Evolutionary conservation across 2,888 invertebrate genomes (phyloP).

Genomic region (Didymodactylos carnosus): DNA sequence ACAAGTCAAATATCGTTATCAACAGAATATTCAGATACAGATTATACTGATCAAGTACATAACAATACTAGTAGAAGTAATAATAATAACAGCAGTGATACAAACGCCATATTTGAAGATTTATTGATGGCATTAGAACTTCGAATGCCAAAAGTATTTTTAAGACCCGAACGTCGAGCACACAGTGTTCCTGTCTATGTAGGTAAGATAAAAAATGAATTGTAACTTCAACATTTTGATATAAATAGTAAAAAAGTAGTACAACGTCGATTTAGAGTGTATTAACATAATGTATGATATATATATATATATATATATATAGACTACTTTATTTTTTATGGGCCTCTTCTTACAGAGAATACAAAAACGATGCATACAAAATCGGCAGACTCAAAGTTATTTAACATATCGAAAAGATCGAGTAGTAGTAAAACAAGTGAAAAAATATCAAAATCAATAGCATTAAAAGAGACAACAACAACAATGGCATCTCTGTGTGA

Average conservation of each 20-base stretch:
- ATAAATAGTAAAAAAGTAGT: no score
- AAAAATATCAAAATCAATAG: neutral
- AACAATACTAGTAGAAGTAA: no score
- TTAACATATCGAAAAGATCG: neutral
- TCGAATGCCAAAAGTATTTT: neutral
- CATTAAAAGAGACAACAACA: no score
- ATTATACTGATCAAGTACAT: no score
- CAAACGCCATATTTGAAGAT: neutral
- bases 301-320: no score
- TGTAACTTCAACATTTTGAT: no score
- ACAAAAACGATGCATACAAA: neutral
- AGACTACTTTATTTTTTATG: no score
- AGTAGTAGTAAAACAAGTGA: neutral
- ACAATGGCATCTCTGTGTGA: no score
- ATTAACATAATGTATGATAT: no score
- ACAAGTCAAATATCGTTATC: neutral
- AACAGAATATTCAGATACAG: neutral
- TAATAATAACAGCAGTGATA: neutral
- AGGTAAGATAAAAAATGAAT: no score
- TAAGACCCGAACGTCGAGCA: slow-evolving; percentile 28
- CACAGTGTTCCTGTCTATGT: slow-evolving; percentile 23
- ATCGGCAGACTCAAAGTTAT: no score
- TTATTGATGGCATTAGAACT: neutral
- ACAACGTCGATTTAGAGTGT: no score
- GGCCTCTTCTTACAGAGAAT: neutral